Conservation (phyloP, 2,888 invertebrate species). For the Drosophila mayaguana region DNA sequence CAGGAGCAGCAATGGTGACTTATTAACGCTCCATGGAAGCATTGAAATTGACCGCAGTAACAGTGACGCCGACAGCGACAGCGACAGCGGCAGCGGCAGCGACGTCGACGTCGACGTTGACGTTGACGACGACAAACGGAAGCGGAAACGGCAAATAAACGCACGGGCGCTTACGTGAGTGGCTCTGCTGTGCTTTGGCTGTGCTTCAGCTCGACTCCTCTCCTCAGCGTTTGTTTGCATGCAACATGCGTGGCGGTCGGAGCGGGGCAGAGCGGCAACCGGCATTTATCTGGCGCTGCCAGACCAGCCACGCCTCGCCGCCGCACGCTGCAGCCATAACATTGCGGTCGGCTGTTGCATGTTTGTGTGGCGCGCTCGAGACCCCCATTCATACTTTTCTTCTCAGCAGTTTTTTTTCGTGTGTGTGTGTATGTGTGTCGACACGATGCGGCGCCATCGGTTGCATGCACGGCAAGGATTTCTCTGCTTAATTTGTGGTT, state of each 20-base stretch:
- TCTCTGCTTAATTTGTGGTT: conserved; percentile 80
- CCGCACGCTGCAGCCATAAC: conserved; percentile 71
- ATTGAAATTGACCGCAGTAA: conserved; percentile 67
- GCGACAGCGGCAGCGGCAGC: conserved; percentile 71
- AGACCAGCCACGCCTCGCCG: conserved; percentile 70
- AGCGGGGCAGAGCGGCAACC: conserved; percentile 45
- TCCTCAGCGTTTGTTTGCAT: conserved; percentile 51
- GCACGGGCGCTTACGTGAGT: conserved; percentile 77
- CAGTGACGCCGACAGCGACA: conserved; percentile 3
- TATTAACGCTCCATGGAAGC: conserved; percentile 74
- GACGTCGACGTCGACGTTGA: conserved; percentile 13
- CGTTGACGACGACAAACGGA: conserved; percentile 68
- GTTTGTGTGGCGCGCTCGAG: conserved; percentile 53
- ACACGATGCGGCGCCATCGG: conserved; percentile 68
- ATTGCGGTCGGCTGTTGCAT: conserved; percentile 76
- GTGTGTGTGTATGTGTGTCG: conserved; percentile 25
- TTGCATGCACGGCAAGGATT: conserved; percentile 77
- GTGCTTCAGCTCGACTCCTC: neutral
- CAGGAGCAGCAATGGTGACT: conserved; percentile 46
- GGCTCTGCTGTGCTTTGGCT: conserved; percentile 43
- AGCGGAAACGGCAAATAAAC: conserved; percentile 79
- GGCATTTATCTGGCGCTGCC: conserved; percentile 78
- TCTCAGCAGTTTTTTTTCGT: conserved; percentile 6
- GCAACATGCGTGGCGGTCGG: conserved; percentile 44
- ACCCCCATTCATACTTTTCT: conserved; percentile 16